Evolutionary conservation across 2,797 vertebrate species (phyloP).

Genomic region (Falco berigora): DNA sequence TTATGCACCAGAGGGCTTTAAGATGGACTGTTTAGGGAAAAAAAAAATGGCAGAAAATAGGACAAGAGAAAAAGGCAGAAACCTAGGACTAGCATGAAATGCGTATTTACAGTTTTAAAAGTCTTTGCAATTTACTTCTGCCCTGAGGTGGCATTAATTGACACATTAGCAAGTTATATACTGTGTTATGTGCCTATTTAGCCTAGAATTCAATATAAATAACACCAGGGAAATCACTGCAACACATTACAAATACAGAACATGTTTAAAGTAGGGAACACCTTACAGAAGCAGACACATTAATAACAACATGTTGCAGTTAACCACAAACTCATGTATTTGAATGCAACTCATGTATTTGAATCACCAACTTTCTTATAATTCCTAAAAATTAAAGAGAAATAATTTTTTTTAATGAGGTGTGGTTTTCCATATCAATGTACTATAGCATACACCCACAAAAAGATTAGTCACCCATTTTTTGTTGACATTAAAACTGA

Average conservation of each 20-base stretch:
- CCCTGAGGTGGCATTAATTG: slow-evolving; percentile 60
- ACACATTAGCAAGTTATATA: slow-evolving; percentile 60
- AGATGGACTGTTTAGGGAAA: background rate
- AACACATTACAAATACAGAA: background rate
- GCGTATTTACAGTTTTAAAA: slow-evolving; percentile 60
- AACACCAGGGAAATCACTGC: slow-evolving; percentile 33
- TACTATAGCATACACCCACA: background rate
- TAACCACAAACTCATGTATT: background rate
- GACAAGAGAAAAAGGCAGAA: background rate
- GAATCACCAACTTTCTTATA: background rate
- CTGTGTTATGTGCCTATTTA: slow-evolving; percentile 57
- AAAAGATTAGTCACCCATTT: background rate
- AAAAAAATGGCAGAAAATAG: background rate
- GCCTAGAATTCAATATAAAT: slow-evolving; percentile 55
- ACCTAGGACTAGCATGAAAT: slow-evolving; percentile 44
- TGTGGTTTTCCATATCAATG: background rate
- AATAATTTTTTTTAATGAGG: background rate
- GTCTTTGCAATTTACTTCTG: slow-evolving; percentile 50
- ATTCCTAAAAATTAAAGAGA: background rate
- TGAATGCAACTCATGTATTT: background rate
- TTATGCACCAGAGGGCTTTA: slow-evolving; percentile 47
- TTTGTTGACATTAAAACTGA: background rate
- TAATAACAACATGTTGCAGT: background rate
- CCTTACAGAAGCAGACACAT: background rate
- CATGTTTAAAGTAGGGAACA: background rate